phyloP scores from a whole-genome alignment of 2,797 vertebrate genomes.

The Sciurus vulgaris region DNA sequence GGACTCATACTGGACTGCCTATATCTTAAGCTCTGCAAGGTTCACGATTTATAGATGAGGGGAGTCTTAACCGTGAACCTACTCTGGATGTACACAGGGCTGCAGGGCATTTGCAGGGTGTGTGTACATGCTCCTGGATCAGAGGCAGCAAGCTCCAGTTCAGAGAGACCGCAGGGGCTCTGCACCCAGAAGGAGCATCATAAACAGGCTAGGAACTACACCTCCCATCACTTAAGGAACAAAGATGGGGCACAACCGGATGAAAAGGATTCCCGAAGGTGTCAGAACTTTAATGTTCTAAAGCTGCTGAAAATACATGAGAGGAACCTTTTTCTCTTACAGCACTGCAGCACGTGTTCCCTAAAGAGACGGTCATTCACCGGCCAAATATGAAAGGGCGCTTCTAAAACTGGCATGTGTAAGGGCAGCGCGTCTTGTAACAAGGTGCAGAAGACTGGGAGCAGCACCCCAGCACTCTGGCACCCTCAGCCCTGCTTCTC shows the following conservation, averaged over 20 bases:
- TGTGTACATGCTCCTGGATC: background rate
- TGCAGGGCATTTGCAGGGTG: background rate
- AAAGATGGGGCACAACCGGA: background rate
- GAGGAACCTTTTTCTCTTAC: background rate
- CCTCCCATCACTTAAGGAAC: background rate
- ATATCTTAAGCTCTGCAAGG: background rate
- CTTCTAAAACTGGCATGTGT: background rate
- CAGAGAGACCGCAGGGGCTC: background rate
- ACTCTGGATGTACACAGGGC: fast-evolving
- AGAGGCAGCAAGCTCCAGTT: background rate
- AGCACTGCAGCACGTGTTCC: background rate
- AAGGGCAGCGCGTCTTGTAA: background rate
- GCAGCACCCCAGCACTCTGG: no score
- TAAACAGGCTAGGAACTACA: background rate
- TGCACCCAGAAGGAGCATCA: no score
- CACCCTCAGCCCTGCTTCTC: no score
- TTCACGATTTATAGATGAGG: background rate
- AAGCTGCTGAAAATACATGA: constrained; percentile 35
- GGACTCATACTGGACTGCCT: no score
- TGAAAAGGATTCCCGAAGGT: background rate
- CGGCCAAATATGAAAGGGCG: background rate
- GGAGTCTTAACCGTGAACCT: background rate
- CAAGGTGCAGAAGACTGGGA: no score
- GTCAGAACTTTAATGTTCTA: background rate
- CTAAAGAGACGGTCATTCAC: background rate